Percentiles rank a stretch among this genome's conserved stretches.
These are phyloP conservation scores for Amphiura filiformis DNA, from an alignment of 35 echinoderm and acorn worm genomes.

Conservation along the genomic window DNA sequence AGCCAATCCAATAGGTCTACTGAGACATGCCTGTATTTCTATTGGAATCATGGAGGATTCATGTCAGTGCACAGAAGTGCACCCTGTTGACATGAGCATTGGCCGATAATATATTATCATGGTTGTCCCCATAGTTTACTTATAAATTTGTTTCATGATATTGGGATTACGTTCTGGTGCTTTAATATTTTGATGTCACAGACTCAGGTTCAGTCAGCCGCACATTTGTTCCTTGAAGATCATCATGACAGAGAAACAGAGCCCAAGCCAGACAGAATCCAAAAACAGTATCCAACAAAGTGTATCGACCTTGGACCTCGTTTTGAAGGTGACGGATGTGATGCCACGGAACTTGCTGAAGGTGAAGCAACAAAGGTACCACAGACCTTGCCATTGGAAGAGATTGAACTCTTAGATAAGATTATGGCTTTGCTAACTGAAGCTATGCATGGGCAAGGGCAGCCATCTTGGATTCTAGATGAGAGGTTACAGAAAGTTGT, in stretches of 20 bases:
- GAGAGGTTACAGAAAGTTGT: neutral
- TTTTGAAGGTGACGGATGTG: neutral
- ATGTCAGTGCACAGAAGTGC: too few relatives aligned
- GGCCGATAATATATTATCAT: too few relatives aligned
- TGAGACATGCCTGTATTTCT: too few relatives aligned
- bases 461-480: neutral
- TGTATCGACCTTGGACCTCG: neutral
- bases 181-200: neutral
- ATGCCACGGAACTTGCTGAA: neutral
- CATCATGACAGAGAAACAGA: neutral
- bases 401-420: neutral
- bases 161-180: too few relatives aligned
- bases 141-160: too few relatives aligned
- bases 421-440: neutral
- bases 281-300: neutral
- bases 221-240: neutral
- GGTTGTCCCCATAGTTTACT: too few relatives aligned
- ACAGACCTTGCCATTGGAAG: neutral
- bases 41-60: too few relatives aligned
- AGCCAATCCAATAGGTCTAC: too few relatives aligned
- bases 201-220: neutral
- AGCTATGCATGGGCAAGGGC: neutral
- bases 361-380: neutral
- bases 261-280: neutral
- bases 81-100: too few relatives aligned